Evolutionary conservation across 2,797 vertebrate species (phyloP), one percentile per base, ranked within the genome.

Genomic region (Rhadinocentrus ornatus): DNA sequence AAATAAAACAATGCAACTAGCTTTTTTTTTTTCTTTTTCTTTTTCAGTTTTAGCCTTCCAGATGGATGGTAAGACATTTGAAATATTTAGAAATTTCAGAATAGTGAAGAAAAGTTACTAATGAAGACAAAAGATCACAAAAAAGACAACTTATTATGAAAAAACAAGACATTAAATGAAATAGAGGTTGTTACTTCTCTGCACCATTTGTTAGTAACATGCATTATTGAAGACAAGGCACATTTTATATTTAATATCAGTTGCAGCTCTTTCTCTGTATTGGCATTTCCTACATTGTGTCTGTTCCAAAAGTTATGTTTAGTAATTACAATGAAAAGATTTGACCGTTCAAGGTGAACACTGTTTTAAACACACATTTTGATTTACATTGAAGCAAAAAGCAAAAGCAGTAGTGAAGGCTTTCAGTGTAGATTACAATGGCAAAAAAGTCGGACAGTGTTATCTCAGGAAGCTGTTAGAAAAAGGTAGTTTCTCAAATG

Each of bases 381-480:
- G 57, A 76, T 70, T 74, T 56, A 77, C 76, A 85, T 27, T 66
- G 3, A 55, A 65, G 24, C 62, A 48, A 41, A 70, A 50, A 72
- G 60, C 55, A 62, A 31, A 76, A 81, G 67, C 83, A 91, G 87
- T 89, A 80, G 57, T 87, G 85, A 66, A 74, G 85, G 84, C 71
- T 82, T 75, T 86, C 80, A 93, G 91, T 91, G 90, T 77, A 83
- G 66, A 41, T 72, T 69, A 66, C 34, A 77, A 91, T 87, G 78
- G 78, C 72, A 82, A 78, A 71, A 68, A 77, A 59, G 20, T 66
- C 64, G 35, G 37, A 69, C 50, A 82, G 66, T 48, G 69, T 73
- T 69, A 80, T 71, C 70, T 85, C 69, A 81, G 57, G 41, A 27
- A 75, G 18, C 48, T 55, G 66, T 83, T 83, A 87, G 74, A 89